phyloP scores from a whole-genome alignment of 2,797 vertebrate species.

The Darevskia nairensis region DNA sequence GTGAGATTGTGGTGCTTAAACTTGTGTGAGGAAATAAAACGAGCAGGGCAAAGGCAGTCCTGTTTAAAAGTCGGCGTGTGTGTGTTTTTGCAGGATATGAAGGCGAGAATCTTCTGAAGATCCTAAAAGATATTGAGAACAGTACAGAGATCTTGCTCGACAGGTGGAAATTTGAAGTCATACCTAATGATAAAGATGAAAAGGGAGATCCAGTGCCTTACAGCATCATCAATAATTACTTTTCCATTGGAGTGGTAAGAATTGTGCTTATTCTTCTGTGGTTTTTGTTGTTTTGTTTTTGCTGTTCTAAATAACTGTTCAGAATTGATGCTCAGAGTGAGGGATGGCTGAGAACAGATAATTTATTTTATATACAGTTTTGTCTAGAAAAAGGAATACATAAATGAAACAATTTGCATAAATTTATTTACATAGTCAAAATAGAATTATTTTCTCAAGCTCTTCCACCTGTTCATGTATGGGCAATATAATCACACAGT shows the following conservation, averaged over 20 bases:
- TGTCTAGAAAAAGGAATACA: constrained; percentile 60
- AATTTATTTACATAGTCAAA: constrained; percentile 57
- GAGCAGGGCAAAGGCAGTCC: not conserved
- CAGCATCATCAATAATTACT: constrained; percentile 96
- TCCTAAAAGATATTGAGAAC: constrained; percentile 91
- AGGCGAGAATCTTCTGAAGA: constrained; percentile 93
- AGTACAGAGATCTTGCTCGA: constrained; percentile 90
- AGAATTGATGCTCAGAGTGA: constrained; percentile 49
- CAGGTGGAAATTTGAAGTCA: constrained; percentile 94
- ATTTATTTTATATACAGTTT: constrained; percentile 62
- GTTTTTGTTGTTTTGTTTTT: constrained; percentile 31
- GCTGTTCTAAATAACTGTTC: constrained; percentile 52
- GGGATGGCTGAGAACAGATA: constrained; percentile 52
- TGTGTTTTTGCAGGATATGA: constrained; percentile 85
- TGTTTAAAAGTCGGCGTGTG: not conserved
- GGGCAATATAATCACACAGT: constrained; percentile 58
- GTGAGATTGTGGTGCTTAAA: constrained; percentile 17
- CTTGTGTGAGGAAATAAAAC: not conserved
- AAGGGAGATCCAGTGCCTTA: constrained; percentile 95
- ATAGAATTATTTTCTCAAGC: constrained; percentile 54
- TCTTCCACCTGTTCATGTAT: constrained; percentile 51
- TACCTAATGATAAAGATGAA: constrained; percentile 90
- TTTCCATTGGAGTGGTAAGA: constrained; percentile 97
- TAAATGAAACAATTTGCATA: constrained; percentile 65
- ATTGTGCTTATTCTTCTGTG: constrained; percentile 51